Evolutionary conservation across 2,113 vertebrate genomes (phyloP).

Genomic region (Muscicapa adusta): DNA sequence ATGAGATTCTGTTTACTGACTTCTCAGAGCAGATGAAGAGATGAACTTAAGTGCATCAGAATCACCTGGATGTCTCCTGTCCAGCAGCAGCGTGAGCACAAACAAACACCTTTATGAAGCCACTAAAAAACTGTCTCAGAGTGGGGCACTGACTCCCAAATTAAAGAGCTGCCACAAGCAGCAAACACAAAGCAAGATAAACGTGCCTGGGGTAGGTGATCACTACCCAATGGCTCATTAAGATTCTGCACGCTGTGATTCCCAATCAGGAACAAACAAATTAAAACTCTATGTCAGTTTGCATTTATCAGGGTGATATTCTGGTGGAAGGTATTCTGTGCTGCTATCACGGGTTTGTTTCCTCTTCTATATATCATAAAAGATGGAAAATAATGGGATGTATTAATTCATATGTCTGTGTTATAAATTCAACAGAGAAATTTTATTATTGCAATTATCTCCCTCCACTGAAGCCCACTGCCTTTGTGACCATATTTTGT

Average conservation of each 20-base stretch:
- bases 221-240: background rate
- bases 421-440: background rate
- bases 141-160: background rate
- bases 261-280: slow-evolving; percentile 34
- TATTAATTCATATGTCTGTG: background rate
- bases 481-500: background rate
- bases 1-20: background rate
- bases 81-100: background rate
- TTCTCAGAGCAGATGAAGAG: background rate
- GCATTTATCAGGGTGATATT: slow-evolving; percentile 16
- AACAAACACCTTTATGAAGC: background rate
- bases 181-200: background rate
- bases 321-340: background rate
- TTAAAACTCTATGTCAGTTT: slow-evolving; percentile 24
- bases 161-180: background rate
- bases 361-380: background rate
- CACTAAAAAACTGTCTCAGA: background rate
- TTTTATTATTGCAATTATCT: background rate
- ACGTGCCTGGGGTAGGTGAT: background rate
- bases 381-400: background rate
- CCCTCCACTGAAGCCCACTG: background rate
- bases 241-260: background rate
- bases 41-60: background rate
- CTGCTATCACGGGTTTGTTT: background rate
- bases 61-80: background rate